Evolutionary conservation across 2,113 vertebrate species (phyloP).

Genomic region (Rutilus rutilus): DNA sequence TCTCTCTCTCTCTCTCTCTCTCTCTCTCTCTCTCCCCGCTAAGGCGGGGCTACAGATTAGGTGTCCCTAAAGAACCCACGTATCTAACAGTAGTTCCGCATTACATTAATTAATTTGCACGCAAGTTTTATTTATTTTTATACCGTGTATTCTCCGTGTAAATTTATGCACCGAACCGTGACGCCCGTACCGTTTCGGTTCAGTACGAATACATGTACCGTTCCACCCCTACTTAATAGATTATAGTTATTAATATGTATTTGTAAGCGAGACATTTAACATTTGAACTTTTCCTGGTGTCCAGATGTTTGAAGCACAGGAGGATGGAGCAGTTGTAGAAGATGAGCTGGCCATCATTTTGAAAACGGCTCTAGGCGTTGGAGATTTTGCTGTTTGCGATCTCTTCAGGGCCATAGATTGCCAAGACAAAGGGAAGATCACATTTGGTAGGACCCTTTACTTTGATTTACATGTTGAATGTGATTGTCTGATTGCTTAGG

Average conservation of each 20-base stretch:
- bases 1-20: too few species aligned
- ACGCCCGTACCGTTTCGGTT: too few species aligned
- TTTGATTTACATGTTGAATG: neutral
- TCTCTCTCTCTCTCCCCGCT: too few species aligned
- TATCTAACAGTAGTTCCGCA: too few species aligned
- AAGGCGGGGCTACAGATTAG: too few species aligned
- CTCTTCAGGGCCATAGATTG: slow-evolving; percentile 79
- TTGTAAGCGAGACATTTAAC: neutral
- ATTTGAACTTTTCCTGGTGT: neutral
- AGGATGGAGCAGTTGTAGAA: slow-evolving; percentile 72
- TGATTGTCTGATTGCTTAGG: neutral
- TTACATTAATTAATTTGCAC: too few species aligned
- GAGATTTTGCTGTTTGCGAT: slow-evolving; percentile 76
- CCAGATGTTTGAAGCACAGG: slow-evolving; percentile 85
- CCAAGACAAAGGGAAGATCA: slow-evolving; percentile 73
- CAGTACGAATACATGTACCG: too few species aligned
- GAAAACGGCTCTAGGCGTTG: slow-evolving; percentile 85
- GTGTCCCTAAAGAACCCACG: too few species aligned
- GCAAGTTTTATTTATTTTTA: too few species aligned
- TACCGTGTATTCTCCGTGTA: too few species aligned
- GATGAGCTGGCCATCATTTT: slow-evolving; percentile 80
- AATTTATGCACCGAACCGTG: too few species aligned
- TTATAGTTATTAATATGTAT: neutral
- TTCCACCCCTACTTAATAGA: neutral
- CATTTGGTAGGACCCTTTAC: slow-evolving; percentile 79